Conservation (phyloP, 2,113 vertebrate genomes). For the Chrysemys picta region DNA sequence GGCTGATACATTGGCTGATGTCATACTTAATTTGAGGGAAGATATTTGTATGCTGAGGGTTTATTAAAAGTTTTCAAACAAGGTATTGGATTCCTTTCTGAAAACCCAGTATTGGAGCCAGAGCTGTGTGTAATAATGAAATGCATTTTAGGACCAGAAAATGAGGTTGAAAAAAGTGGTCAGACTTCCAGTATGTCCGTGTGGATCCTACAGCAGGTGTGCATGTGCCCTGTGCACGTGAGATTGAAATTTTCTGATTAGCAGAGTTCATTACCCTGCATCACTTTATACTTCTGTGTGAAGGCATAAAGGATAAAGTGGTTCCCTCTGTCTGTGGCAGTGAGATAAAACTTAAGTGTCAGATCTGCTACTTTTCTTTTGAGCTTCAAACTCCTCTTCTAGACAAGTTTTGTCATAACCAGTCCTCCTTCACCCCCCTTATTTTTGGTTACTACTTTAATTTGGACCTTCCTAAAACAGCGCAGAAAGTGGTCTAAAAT, state of each 20-base stretch:
- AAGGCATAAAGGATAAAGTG: neutral
- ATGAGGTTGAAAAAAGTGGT: neutral
- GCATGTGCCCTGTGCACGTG: neutral
- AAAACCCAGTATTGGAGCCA: neutral
- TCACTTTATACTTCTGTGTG: neutral
- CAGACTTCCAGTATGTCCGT: neutral
- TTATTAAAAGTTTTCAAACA: accelerated
- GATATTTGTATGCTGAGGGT: neutral
- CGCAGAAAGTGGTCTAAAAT: neutral
- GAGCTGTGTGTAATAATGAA: accelerated
- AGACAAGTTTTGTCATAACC: neutral
- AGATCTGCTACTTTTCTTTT: neutral
- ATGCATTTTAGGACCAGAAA: accelerated
- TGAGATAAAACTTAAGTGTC: neutral
- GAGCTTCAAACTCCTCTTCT: neutral
- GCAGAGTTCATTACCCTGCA: neutral
- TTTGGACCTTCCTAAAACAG: neutral
- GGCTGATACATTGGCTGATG: accelerated
- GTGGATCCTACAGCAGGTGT: neutral
- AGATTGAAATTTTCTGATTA: neutral
- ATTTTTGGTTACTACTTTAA: neutral
- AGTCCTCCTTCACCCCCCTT: neutral
- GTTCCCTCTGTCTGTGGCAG: neutral
- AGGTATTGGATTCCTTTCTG: neutral
- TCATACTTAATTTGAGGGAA: neutral